Evolutionary conservation across 2,113 vertebrate species (phyloP), one percentile per base, ranked within the genome.

Genomic region (Rhipidura dahli): DNA sequence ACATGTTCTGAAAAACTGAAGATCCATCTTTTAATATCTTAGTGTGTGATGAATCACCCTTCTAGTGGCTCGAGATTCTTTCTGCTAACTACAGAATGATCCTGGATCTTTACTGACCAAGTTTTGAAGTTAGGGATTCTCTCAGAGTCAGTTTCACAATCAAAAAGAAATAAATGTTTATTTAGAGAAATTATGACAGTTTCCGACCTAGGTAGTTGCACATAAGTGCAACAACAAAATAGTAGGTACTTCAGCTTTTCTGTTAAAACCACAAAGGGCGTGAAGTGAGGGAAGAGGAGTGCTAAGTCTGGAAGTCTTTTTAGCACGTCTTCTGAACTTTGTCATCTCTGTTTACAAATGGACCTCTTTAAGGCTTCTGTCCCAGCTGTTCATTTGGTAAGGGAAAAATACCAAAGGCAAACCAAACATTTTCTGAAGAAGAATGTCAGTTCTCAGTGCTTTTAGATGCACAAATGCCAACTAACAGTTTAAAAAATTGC

Each of bases 291-390:
- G 64, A 61, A 76, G 21, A 61, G 42, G 6, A 81, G 8, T 39
- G 27, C 47, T 39, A 30, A 66, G 11, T 59, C 35, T 35, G 15
- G 18, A 76, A 73, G 13, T 77, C 42, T 87, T 53, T 40, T 9
- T 57, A 44, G 31, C 60, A 76, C 30, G n/a, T 79, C 22, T 54
- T 85, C n/a, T 76, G 63, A 83, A 49, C 19, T 37, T 60, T 1
- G 0, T 59, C 5, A 20, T 78, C 4, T 0, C 0, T 66, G 3
- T 78, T 84, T 82, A 17, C 35, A 60, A 26, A 26, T 71, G 49
- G 13, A 13, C 64, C 19, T 72, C 60, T 51, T 40, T 28, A 57
- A 59, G 15, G n/a, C 21, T 70, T 73, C 33, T 68, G 31, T 75
- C n/a, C 18, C 61, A 78, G 21, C 30, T 63, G 10, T 54, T 93